These are phyloP conservation scores for Prunella himalayana DNA, from an alignment of 2,113 vertebrate genomes.

Conservation along the genomic window DNA sequence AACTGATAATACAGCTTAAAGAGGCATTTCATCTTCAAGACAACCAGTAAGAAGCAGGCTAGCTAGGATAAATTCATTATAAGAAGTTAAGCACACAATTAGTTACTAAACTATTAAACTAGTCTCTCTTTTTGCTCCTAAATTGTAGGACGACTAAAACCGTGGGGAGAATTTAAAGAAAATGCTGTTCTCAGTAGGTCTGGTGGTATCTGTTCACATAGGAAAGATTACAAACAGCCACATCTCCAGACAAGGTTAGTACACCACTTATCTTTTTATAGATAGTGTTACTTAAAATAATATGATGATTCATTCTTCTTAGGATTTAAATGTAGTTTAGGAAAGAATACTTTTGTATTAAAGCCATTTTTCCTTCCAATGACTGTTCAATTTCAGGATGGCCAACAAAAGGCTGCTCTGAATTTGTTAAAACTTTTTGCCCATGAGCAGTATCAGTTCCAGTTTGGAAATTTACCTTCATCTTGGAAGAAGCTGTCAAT, in stretches of 20 bases:
- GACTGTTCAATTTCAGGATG: background rate
- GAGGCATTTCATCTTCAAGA: background rate
- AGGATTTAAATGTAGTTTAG: background rate
- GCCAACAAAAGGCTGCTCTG: background rate
- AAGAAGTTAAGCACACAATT: background rate
- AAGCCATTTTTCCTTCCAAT: background rate
- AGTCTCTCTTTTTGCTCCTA: background rate
- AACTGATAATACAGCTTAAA: background rate
- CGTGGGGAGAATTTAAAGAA: conserved; percentile 80
- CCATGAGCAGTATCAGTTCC: background rate
- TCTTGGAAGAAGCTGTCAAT: background rate
- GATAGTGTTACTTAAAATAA: background rate
- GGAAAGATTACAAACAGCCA: conserved; percentile 86
- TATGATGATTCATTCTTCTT: background rate
- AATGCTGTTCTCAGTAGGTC: conserved; percentile 65
- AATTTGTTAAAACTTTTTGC: background rate
- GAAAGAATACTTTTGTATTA: background rate
- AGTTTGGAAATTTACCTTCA: background rate
- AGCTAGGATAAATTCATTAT: background rate
- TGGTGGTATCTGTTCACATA: conserved; percentile 42
- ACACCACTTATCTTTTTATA: background rate
- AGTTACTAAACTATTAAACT: background rate
- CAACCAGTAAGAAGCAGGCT: background rate
- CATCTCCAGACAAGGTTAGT: conserved; percentile 81
- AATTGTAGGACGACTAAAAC: conserved; percentile 85